Conservation (phyloP, 2,797 vertebrate genomes). For the Sylvia borin region DNA sequence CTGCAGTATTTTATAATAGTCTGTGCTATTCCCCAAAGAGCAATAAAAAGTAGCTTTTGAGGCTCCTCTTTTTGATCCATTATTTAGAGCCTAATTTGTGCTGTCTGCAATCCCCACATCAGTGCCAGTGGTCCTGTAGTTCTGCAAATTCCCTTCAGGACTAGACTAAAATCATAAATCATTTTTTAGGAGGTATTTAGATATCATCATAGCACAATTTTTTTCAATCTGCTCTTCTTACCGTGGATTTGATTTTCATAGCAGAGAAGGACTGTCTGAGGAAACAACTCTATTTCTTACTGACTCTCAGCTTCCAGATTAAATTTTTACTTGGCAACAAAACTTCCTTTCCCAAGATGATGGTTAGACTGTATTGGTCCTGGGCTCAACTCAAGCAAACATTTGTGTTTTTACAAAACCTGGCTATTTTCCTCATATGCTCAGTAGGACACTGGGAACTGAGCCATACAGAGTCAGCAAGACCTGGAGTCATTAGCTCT, state of each 20-base stretch:
- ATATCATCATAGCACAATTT: conserved; percentile 16
- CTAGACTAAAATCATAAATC: conserved; percentile 36
- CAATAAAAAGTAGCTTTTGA: conserved; percentile 49
- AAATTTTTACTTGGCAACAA: conserved; percentile 74
- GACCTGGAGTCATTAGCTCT: conserved; percentile 45
- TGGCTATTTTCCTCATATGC: conserved; percentile 63
- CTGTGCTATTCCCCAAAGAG: conserved; percentile 13
- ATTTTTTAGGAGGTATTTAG: conserved; percentile 54
- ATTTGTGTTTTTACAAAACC: conserved; percentile 72
- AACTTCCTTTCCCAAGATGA: conserved; percentile 70
- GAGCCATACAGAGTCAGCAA: conserved; percentile 54
- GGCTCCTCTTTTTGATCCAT: conserved; percentile 57
- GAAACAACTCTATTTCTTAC: conserved; percentile 56
- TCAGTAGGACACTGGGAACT: conserved; percentile 62
- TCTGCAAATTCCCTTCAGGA: conserved; percentile 54
- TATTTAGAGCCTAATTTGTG: conserved; percentile 62
- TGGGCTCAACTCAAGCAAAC: conserved; percentile 65
- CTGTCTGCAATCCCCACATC: conserved; percentile 52
- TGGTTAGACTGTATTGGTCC: conserved; percentile 61
- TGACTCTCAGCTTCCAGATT: conserved; percentile 68
- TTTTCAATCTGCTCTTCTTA: conserved; percentile 49
- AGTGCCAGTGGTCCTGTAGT: conserved; percentile 21
- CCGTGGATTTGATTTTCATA: conserved; percentile 53
- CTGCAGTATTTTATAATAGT: conserved; percentile 47
- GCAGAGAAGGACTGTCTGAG: conserved; percentile 52